These are phyloP conservation scores for Riparia riparia DNA, from an alignment of 2,113 vertebrate species.

Conservation along the genomic window DNA sequence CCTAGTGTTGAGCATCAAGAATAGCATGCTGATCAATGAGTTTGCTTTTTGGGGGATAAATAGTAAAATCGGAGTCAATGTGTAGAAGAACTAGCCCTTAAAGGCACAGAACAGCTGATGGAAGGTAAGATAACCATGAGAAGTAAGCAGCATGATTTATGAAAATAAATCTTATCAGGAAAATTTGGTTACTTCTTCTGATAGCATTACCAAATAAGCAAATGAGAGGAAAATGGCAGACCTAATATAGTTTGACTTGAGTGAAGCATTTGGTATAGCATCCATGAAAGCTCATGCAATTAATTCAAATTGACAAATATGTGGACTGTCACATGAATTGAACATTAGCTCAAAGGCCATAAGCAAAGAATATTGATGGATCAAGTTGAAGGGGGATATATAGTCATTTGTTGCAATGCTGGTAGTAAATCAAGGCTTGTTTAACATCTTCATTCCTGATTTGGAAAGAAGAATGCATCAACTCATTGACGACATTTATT, in stretches of 20 bases:
- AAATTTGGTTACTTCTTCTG: conserved; percentile 53
- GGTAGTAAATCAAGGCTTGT: conserved; percentile 14
- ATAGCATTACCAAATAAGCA: conserved; percentile 45
- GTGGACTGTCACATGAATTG: background rate
- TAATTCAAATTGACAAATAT: conserved; percentile 50
- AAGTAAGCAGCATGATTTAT: background rate
- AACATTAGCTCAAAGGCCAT: conserved; percentile 46
- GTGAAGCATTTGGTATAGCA: background rate
- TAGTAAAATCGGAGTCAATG: background rate
- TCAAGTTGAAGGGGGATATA: background rate
- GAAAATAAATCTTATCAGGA: conserved; percentile 43
- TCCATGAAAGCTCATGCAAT: conserved; percentile 7
- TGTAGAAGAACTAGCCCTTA: background rate
- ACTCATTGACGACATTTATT: background rate
- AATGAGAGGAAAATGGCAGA: conserved; percentile 50
- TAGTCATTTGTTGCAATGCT: background rate
- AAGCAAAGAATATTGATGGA: conserved; percentile 42
- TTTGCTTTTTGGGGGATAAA: background rate
- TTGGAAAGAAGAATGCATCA: background rate
- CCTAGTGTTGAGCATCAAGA: background rate
- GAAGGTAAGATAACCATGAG: background rate
- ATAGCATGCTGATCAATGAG: background rate
- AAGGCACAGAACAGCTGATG: background rate
- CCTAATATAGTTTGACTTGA: conserved; percentile 50
- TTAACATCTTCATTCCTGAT: conserved; percentile 15